Evolutionary conservation across 2,113 vertebrate species (phyloP).

Genomic region (Sebastes fasciatus): DNA sequence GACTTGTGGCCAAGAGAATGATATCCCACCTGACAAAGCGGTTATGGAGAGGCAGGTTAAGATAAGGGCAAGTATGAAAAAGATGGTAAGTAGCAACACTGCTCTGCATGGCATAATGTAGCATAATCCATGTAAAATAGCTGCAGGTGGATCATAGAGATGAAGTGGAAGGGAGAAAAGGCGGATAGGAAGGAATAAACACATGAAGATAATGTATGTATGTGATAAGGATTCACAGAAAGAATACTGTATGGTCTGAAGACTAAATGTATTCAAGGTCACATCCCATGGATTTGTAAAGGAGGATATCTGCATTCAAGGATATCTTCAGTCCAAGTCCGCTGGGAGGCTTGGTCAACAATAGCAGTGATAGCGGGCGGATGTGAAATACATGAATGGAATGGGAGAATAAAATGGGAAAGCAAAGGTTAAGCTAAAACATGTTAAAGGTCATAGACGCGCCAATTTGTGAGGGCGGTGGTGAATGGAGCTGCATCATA

Average conservation of each 20-base stretch:
- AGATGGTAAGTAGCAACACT: slow-evolving; percentile 28
- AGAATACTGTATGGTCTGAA: slow-evolving; percentile 4
- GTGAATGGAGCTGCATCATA: slow-evolving; percentile 19
- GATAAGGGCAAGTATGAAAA: slow-evolving; percentile 42
- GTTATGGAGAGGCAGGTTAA: slow-evolving; percentile 24
- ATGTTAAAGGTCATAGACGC: slow-evolving; percentile 23
- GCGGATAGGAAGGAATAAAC: neutral
- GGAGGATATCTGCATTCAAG: slow-evolving; percentile 54
- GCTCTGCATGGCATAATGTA: slow-evolving; percentile 22
- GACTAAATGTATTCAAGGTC: slow-evolving; percentile 60
- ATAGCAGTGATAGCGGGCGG: slow-evolving; percentile 5
- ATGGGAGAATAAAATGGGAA: slow-evolving; percentile 17
- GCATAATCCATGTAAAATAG: slow-evolving; percentile 38
- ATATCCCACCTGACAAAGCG: slow-evolving; percentile 26
- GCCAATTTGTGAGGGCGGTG: slow-evolving; percentile 1
- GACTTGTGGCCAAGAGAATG: slow-evolving; percentile 53
- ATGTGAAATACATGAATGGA: slow-evolving; percentile 30
- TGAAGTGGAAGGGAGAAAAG: slow-evolving; percentile 5
- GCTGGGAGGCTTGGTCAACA: slow-evolving; percentile 53
- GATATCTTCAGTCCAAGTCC: slow-evolving; percentile 30
- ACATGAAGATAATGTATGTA: neutral
- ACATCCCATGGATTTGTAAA: slow-evolving; percentile 58
- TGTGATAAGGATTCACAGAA: slow-evolving; percentile 11
- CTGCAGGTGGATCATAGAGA: slow-evolving; percentile 38
- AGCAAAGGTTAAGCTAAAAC: slow-evolving; percentile 23